Evolutionary conservation across 2,888 invertebrate genomes (phyloP).

Genomic region (Ernsta delagoae): DNA sequence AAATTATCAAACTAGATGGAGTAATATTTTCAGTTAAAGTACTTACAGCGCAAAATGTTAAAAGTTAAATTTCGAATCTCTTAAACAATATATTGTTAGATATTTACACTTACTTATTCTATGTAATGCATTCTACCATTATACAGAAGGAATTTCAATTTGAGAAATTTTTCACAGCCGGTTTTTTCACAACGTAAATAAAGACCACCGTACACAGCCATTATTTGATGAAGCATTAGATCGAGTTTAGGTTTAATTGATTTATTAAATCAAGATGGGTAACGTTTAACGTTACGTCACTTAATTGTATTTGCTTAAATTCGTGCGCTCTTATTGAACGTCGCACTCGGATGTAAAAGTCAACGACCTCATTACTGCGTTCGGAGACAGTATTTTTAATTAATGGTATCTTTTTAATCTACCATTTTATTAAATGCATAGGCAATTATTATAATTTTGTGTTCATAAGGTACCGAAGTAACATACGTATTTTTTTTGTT

Average conservation of each 20-base stretch:
- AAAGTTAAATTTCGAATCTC: too few relatives aligned
- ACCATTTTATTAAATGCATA: slow-evolving; percentile 18
- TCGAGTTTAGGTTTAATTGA: slow-evolving; percentile 31
- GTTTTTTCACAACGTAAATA: not conserved
- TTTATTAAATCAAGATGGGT: slow-evolving; percentile 36
- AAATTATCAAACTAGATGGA: too few relatives aligned
- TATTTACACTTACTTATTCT: too few relatives aligned
- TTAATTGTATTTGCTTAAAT: slow-evolving; percentile 50
- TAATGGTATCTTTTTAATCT: slow-evolving; percentile 29
- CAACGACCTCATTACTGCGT: slow-evolving; percentile 58
- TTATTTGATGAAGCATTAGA: slow-evolving; percentile 29
- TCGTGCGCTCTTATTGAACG: slow-evolving; percentile 49
- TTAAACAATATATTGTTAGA: too few relatives aligned
- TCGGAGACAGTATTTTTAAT: slow-evolving; percentile 41
- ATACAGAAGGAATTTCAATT: too few relatives aligned
- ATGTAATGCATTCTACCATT: too few relatives aligned
- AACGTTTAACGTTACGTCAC: slow-evolving; percentile 42
- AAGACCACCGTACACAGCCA: slow-evolving; percentile 16
- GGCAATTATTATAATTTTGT: not conserved
- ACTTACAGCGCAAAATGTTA: too few relatives aligned
- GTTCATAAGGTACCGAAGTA: slow-evolving; percentile 13
- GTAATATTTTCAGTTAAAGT: too few relatives aligned
- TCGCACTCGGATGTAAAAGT: slow-evolving; percentile 51
- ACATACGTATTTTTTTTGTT: not conserved
- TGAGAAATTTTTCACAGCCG: too few relatives aligned